phyloP scores from a whole-genome alignment of 2,113 vertebrate species.

The Actinemys pallida region DNA sequence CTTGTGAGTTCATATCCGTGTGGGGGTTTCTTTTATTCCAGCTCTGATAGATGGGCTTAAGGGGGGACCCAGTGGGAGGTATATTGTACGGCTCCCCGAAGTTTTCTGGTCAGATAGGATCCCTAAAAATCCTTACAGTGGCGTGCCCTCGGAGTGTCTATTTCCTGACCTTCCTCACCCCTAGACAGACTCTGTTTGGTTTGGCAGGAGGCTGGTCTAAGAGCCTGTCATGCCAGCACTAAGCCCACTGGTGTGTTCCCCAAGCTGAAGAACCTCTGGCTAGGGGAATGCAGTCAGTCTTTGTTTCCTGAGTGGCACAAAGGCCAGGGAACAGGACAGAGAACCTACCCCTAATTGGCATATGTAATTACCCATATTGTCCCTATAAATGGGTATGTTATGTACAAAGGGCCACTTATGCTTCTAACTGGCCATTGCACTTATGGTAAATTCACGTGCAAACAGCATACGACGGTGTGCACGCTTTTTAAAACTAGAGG shows the following conservation, averaged over 20 bases:
- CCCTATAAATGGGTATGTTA: not conserved
- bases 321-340: not conserved
- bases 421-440: not conserved
- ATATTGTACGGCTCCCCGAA: too few relatives aligned
- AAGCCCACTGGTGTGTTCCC: not conserved
- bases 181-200: not conserved
- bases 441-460: not conserved
- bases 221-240: not conserved
- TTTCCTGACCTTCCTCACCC: not conserved
- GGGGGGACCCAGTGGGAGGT: too few relatives aligned
- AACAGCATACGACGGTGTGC: not conserved
- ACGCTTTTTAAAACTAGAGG: not conserved
- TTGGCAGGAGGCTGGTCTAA: not conserved
- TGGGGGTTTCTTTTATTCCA: too few relatives aligned
- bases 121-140: too few relatives aligned
- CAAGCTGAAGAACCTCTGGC: not conserved
- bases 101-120: too few relatives aligned
- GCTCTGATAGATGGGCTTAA: too few relatives aligned
- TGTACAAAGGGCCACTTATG: not conserved
- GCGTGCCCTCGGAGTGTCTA: not conserved
- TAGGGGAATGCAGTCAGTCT: not conserved
- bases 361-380: not conserved
- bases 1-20: too few relatives aligned
- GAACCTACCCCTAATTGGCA: not conserved
- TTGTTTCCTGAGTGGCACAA: not conserved